phyloP scores from a whole-genome alignment of 2,888 invertebrate species.

The Tipula unca region DNA sequence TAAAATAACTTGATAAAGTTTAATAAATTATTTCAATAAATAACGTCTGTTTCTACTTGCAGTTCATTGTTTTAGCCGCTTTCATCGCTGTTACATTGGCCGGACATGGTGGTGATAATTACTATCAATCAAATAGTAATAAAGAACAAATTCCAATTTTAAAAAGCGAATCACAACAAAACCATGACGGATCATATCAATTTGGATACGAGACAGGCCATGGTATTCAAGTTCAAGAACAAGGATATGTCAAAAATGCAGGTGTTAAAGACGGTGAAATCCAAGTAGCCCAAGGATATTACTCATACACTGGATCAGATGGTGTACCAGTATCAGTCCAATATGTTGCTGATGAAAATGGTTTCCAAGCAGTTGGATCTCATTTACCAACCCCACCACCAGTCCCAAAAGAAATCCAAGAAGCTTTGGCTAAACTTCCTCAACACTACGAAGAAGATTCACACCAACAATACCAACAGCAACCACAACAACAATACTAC shows the following conservation, averaged over 20 bases:
- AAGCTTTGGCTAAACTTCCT: constrained; percentile 34
- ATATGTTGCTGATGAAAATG: constrained; percentile 66
- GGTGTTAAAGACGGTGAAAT: constrained; percentile 56
- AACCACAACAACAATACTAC: constrained; percentile 19
- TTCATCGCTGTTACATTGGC: constrained; percentile 14
- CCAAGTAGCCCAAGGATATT: constrained; percentile 60
- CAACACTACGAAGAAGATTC: constrained; percentile 21
- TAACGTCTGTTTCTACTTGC: not conserved
- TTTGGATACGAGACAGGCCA: constrained; percentile 64
- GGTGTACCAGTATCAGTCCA: constrained; percentile 54
- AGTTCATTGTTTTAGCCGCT: constrained; percentile 1
- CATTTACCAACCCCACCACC: constrained; percentile 78
- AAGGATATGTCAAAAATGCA: constrained; percentile 60
- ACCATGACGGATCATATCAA: constrained; percentile 20
- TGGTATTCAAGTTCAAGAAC: constrained; percentile 61
- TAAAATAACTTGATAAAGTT: not conserved
- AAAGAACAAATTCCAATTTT: constrained; percentile 9
- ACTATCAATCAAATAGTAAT: not conserved
- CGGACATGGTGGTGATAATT: not conserved
- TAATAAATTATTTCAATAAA: not conserved
- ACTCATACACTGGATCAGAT: constrained; percentile 64
- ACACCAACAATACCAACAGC: not conserved
- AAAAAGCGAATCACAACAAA: constrained; percentile 19
- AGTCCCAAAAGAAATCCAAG: constrained; percentile 63
- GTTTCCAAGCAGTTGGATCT: constrained; percentile 52